Evolutionary conservation across 2,113 vertebrate genomes (phyloP).

Genomic region (Amphiprion percula): DNA sequence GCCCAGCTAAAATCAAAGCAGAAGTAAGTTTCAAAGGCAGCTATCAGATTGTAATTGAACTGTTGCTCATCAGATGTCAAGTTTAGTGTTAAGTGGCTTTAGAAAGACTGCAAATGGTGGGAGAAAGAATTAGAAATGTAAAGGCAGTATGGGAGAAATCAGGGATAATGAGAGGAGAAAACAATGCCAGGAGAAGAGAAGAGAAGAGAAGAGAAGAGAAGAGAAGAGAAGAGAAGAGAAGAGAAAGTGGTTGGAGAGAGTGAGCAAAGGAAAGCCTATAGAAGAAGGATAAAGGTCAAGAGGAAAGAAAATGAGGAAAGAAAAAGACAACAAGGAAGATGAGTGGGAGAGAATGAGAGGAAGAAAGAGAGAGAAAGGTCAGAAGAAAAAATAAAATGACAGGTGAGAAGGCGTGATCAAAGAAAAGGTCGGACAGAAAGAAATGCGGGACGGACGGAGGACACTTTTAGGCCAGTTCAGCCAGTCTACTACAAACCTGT

Average conservation of each 20-base stretch:
- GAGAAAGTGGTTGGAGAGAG: constrained; percentile 1
- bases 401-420: constrained; percentile 47
- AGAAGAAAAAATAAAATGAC: constrained; percentile 51
- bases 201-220: not conserved
- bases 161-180: not conserved
- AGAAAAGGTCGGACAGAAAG: constrained; percentile 49
- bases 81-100: constrained; percentile 25
- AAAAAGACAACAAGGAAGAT: constrained; percentile 51
- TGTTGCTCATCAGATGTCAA: constrained; percentile 29
- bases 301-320: constrained; percentile 45
- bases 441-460: constrained; percentile 21
- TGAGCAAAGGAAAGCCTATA: not conserved
- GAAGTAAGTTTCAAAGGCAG: constrained; percentile 29
- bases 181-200: not conserved
- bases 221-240: constrained; percentile 5
- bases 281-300: constrained; percentile 57
- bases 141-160: not conserved
- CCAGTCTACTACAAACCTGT: constrained; percentile 4
- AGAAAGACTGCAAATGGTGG: not conserved
- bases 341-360: constrained; percentile 33
- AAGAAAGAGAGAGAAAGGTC: constrained; percentile 51
- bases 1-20: constrained; percentile 38
- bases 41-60: constrained; percentile 6
- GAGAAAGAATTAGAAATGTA: not conserved
- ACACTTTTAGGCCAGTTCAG: not conserved